phyloP scores from a whole-genome alignment of 2,113 vertebrate genomes.

The Tragulus kanchil region DNA sequence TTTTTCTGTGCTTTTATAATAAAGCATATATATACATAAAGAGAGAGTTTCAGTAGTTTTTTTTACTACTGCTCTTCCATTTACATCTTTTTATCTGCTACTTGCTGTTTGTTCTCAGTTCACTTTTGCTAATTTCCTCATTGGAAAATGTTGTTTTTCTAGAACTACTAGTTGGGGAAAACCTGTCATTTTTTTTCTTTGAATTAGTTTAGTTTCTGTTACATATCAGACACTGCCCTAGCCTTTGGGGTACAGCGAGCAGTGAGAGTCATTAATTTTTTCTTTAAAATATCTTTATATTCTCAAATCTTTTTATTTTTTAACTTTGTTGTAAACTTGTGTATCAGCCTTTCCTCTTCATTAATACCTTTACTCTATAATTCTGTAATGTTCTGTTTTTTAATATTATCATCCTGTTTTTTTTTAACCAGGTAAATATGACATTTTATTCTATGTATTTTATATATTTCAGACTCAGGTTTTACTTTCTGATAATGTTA shows the following conservation, averaged over 20 bases:
- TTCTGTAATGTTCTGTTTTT: not conserved
- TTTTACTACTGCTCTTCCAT: not conserved
- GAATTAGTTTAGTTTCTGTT: not conserved
- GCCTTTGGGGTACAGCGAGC: not conserved
- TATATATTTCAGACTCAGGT: not conserved
- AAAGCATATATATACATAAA: not conserved
- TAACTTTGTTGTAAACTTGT: not conserved
- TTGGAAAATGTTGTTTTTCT: not conserved
- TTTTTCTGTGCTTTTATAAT: not conserved
- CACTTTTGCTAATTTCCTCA: not conserved
- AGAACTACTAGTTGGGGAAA: not conserved
- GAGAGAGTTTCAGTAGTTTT: not conserved
- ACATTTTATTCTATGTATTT: not conserved
- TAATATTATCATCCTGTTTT: not conserved
- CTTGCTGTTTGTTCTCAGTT: not conserved
- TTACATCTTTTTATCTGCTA: not conserved
- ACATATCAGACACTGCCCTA: not conserved
- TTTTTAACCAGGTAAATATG: not conserved
- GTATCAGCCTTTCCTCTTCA: not conserved
- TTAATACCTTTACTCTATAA: not conserved
- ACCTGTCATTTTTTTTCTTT: not conserved
- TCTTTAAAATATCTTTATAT: not conserved
- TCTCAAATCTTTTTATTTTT: conserved; percentile 44
- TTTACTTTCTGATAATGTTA: not conserved
- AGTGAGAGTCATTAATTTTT: not conserved